Evolutionary conservation across 1,140 invertebrate species (phyloP), one percentile per base, ranked within the genome.

Genomic region (Drosophila burlai): DNA sequence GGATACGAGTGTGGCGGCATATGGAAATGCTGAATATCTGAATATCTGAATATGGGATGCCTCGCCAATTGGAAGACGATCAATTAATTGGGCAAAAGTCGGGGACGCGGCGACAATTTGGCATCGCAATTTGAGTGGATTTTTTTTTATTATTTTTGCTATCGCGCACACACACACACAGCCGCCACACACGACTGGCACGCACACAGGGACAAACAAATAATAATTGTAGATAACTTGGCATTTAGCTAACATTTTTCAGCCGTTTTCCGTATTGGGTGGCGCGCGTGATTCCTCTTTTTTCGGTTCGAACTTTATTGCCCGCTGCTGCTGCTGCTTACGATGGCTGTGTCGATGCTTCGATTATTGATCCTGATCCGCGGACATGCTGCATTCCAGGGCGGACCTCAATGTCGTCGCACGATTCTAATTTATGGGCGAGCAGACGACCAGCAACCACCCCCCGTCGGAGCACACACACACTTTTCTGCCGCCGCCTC

Each of bases 171-270:
- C 61, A 75, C 61, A 75, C 49, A 63, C n/a, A 62, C 38, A 10
- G 26, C 15, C 21, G 26, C 15, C 21, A 10, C 31, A 47, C 45
- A 40, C 46, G 31, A 29, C 45, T 26, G 24, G 62, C 54, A 85
- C 57, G 71, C 62, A 66, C 57, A 74, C 72, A 72, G 54, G 58
- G 42, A 54, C 58, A 66, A 63, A 64, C 46, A 80, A 81, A 90
- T 81, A 81, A 84, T 89, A 84, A 87, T 82, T 82, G 75, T 85
- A 90, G 85, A 90, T 90, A 85, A 90, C 79, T 91, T 74, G 72
- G 79, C 54, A 75, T 90, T 82, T 91, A 69, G 81, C 85, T 90
- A 91, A 90, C 85, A 85, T 90, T 90, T 89, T 83, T 67, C 76
- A 65, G 62, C 61, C 49, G 75, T 63, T 73, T 76, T 85, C 78